Evolutionary conservation across 2,888 invertebrate species (phyloP).

Genomic region (Ametastegia equiseti): DNA sequence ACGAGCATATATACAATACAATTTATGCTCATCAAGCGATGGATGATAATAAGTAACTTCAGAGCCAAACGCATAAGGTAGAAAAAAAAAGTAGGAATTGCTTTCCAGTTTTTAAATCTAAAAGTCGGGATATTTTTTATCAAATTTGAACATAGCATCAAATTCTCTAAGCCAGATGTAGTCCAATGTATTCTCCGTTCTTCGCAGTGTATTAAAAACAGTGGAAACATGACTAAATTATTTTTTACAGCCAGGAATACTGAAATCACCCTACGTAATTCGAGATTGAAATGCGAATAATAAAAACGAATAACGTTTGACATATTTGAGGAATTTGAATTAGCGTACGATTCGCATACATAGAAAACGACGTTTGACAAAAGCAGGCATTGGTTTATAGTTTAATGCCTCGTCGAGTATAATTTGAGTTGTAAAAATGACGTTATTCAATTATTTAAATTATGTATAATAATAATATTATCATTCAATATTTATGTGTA

Average conservation of each 20-base stretch:
- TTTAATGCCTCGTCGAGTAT: slow-evolving; percentile 3
- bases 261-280: slow-evolving; percentile 16
- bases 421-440: slow-evolving; percentile 18
- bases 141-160: background rate
- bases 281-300: slow-evolving; percentile 10
- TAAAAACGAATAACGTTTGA: background rate
- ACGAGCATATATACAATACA: no score
- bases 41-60: slow-evolving; percentile 26
- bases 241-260: slow-evolving; percentile 30
- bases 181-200: background rate
- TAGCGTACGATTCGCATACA: background rate
- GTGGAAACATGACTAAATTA: slow-evolving; percentile 27
- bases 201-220: background rate
- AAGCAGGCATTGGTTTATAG: background rate
- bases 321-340: background rate
- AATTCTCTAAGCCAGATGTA: background rate
- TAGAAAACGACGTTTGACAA: background rate
- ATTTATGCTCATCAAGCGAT: no score
- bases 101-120: no score
- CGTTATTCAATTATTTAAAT: slow-evolving; percentile 9
- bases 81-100: background rate
- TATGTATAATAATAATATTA: background rate
- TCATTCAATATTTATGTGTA: slow-evolving; percentile 38
- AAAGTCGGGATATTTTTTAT: background rate
- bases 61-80: background rate